Conservation (phyloP, 2,888 invertebrate species). For the Xestobium rufovillosum region DNA sequence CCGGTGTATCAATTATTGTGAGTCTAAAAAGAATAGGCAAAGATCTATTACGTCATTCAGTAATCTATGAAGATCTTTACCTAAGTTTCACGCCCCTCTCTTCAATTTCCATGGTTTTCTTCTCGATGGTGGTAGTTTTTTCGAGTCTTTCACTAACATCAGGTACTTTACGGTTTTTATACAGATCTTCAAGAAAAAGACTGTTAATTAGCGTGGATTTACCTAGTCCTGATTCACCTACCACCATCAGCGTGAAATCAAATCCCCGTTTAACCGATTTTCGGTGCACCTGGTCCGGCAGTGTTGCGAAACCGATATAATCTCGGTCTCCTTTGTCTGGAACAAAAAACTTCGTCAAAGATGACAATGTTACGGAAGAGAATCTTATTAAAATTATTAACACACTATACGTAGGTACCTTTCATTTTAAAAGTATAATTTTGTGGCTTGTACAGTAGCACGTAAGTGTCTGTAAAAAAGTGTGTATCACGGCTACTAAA, state of each 20-base stretch:
- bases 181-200: slow-evolving; percentile 86
- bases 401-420: too few species aligned
- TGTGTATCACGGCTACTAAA: too few species aligned
- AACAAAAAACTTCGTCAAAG: too few species aligned
- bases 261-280: slow-evolving; percentile 95
- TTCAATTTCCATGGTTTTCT: slow-evolving; percentile 89
- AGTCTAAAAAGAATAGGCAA: slow-evolving; percentile 41
- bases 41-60: not conserved
- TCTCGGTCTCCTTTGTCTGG: slow-evolving; percentile 52
- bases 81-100: slow-evolving; percentile 86
- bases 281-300: slow-evolving; percentile 92
- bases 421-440: too few species aligned
- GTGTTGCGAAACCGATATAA: slow-evolving; percentile 90
- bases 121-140: slow-evolving; percentile 65
- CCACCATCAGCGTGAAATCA: slow-evolving; percentile 94
- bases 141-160: slow-evolving; percentile 57
- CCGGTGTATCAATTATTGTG: slow-evolving; percentile 93
- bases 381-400: too few species aligned
- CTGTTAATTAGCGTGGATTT: slow-evolving; percentile 94
- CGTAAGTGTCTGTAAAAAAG: too few species aligned
- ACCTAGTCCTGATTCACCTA: slow-evolving; percentile 89
- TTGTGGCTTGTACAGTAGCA: too few species aligned
- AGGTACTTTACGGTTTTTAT: slow-evolving; percentile 72
- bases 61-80: slow-evolving; percentile 17
- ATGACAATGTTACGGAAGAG: too few species aligned